phyloP scores from a whole-genome alignment of 2,113 vertebrate genomes.

The Cyprinus carpio region DNA sequence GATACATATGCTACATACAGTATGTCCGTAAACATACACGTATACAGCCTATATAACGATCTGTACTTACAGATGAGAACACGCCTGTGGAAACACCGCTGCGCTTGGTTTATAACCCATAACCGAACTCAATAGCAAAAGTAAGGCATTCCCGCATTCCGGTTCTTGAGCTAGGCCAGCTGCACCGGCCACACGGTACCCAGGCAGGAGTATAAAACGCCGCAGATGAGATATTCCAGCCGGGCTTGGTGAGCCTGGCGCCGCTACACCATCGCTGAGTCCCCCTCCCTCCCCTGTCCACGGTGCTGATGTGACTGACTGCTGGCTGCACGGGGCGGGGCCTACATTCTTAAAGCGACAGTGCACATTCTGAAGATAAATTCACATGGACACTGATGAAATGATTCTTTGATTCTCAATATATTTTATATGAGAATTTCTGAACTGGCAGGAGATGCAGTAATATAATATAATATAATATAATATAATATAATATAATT shows the following conservation, averaged over 20 bases:
- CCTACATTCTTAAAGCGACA: conserved; percentile 59
- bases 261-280: conserved; percentile 48
- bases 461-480: background rate
- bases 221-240: conserved; percentile 56
- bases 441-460: background rate
- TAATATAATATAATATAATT: too few relatives aligned
- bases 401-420: background rate
- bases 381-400: background rate
- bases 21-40: background rate
- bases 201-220: conserved; percentile 48
- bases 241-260: conserved; percentile 54
- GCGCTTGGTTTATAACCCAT: conserved; percentile 50
- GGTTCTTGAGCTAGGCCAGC: conserved; percentile 56
- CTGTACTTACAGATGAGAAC: conserved; percentile 71
- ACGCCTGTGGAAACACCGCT: conserved; percentile 49
- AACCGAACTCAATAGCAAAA: conserved; percentile 53
- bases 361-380: background rate
- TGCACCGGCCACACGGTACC: conserved; percentile 53
- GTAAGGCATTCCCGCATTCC: conserved; percentile 52
- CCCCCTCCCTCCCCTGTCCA: conserved; percentile 59
- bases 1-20: conserved; percentile 12
- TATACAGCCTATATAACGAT: conserved; percentile 38
- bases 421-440: background rate
- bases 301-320: conserved; percentile 55
- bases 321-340: conserved; percentile 55